phyloP scores from a whole-genome alignment of 2,113 vertebrate species.

The Notothenia rossii region DNA sequence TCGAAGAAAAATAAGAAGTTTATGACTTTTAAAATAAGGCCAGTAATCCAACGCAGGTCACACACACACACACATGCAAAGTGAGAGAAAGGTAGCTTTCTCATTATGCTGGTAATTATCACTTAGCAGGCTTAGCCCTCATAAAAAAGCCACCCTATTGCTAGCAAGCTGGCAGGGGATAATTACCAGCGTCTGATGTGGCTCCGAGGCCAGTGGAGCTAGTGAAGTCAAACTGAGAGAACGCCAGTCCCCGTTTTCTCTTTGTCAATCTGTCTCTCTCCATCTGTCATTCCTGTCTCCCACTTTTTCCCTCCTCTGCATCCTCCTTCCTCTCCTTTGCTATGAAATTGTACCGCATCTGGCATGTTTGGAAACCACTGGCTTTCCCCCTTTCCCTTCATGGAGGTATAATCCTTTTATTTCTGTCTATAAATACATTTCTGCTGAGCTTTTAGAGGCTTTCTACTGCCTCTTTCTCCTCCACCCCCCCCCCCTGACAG shows the following conservation, averaged over 20 bases:
- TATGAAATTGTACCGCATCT: slow-evolving; percentile 56
- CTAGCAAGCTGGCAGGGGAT: slow-evolving; percentile 61
- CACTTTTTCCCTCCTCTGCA: background rate
- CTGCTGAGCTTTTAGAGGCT: slow-evolving; percentile 76
- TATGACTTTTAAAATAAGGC: slow-evolving; percentile 23
- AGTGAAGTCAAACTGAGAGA: slow-evolving; percentile 45
- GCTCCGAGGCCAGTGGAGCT: slow-evolving; percentile 57
- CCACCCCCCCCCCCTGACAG: slow-evolving; percentile 27
- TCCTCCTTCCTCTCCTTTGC: background rate
- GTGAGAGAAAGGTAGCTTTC: slow-evolving; percentile 33
- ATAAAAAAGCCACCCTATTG: slow-evolving; percentile 41
- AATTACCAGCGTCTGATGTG: slow-evolving; percentile 64
- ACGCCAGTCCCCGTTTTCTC: slow-evolving; percentile 40
- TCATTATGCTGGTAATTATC: slow-evolving; percentile 65
- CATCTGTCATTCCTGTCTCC: slow-evolving; percentile 54
- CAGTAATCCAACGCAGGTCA: slow-evolving; percentile 24
- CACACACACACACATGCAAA: background rate
- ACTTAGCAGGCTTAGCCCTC: slow-evolving; percentile 49
- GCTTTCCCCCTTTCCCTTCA: slow-evolving; percentile 62
- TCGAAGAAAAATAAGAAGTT: slow-evolving; percentile 21
- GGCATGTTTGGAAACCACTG: slow-evolving; percentile 70
- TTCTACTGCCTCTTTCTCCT: slow-evolving; percentile 41
- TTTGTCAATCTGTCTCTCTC: slow-evolving; percentile 51
- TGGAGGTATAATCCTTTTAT: slow-evolving; percentile 81
- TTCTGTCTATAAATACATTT: slow-evolving; percentile 82